phyloP scores from a whole-genome alignment of 2,113 vertebrate species.

The Thomomys bottae region DNA sequence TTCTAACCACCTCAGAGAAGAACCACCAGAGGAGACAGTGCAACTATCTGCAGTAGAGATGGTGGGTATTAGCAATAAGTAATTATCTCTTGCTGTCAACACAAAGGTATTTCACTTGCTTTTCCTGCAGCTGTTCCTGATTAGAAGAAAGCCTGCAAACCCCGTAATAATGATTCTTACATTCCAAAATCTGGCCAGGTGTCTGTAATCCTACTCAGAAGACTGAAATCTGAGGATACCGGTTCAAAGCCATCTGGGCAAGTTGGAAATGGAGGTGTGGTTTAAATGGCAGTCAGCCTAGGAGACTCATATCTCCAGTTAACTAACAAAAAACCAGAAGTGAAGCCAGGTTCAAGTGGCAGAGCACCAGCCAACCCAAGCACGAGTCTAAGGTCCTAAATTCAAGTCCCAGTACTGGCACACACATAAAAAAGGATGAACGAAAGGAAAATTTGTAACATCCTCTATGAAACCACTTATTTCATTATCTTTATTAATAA shows the following conservation, averaged over 20 bases:
- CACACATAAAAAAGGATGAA: not conserved
- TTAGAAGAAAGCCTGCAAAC: slow-evolving; percentile 24
- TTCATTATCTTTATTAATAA: not conserved
- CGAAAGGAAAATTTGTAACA: not conserved
- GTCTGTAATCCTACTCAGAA: too few relatives aligned
- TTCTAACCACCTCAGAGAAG: not conserved
- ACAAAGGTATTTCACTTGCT: not conserved
- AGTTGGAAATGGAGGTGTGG: too few relatives aligned
- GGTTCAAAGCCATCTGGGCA: too few relatives aligned
- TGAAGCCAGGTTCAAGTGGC: too few relatives aligned
- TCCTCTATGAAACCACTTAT: not conserved
- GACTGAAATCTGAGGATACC: too few relatives aligned
- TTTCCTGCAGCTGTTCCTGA: not conserved
- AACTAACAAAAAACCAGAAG: too few relatives aligned
- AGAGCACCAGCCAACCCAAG: too few relatives aligned
- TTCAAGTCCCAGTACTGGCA: too few relatives aligned
- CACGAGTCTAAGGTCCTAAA: too few relatives aligned
- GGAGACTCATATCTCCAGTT: too few relatives aligned
- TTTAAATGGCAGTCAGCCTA: too few relatives aligned
- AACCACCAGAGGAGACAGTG: not conserved
- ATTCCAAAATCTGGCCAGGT: not conserved
- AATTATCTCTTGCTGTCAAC: not conserved
- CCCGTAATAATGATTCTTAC: slow-evolving; percentile 7
- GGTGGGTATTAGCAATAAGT: not conserved
- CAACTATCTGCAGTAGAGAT: not conserved